Evolutionary conservation across 1,140 invertebrate genomes (phyloP).

Genomic region (Sminthurides bifidus): DNA sequence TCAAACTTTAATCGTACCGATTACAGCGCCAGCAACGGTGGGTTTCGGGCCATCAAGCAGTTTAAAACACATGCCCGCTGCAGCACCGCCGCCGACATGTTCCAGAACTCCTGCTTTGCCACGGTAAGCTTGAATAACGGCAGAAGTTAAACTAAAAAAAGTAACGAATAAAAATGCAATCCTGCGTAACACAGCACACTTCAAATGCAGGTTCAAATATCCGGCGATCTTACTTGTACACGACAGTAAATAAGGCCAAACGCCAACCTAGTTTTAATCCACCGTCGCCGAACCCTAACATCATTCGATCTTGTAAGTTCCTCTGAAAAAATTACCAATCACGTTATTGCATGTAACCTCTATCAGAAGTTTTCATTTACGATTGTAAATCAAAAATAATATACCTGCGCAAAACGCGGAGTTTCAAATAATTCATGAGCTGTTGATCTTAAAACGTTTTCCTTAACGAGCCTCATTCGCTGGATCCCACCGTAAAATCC

Average conservation of each 20-base stretch:
- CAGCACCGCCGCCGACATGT: conserved; percentile 47
- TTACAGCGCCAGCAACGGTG: conserved; percentile 45
- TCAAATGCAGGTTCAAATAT: neutral
- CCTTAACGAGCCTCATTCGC: conserved; percentile 45
- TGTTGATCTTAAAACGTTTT: conserved; percentile 59
- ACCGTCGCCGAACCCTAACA: conserved; percentile 51
- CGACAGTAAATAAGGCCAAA: conserved; percentile 47
- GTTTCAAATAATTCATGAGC: conserved; percentile 53
- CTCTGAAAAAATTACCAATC: conserved; percentile 38
- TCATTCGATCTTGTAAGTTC: conserved; percentile 52
- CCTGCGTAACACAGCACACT: neutral
- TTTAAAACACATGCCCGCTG: conserved; percentile 52
- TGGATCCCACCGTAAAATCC: conserved; percentile 49
- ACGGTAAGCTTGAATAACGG: conserved; percentile 50
- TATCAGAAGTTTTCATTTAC: conserved; percentile 3
- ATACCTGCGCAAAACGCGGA: conserved; percentile 55
- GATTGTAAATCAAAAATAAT: conserved; percentile 9
- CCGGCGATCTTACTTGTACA: conserved; percentile 46
- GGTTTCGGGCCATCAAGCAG: conserved; percentile 49
- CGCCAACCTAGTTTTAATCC: conserved; percentile 52
- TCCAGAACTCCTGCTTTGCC: conserved; percentile 51
- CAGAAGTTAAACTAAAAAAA: conserved; percentile 44
- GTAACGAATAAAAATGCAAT: neutral
- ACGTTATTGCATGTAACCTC: neutral
- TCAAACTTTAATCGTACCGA: conserved; percentile 1